Conservation (phyloP, 2,113 vertebrate species). For the Cyanoliseus patagonus region DNA sequence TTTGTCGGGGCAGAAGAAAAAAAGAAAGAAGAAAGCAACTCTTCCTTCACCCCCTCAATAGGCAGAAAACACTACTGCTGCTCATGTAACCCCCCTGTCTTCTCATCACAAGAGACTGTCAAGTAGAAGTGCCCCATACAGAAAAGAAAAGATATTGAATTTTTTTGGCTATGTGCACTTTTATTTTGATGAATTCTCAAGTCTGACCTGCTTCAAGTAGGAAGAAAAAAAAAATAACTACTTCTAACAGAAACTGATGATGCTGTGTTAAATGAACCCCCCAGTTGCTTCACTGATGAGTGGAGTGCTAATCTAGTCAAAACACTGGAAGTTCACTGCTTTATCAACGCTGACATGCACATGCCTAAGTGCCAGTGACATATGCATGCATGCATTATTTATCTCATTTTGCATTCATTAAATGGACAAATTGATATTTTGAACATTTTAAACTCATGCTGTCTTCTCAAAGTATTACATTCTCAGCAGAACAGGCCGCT, state of each 20-base stretch:
- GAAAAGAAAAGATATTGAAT: neutral
- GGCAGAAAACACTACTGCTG: neutral
- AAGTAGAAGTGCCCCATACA: neutral
- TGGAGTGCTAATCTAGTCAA: neutral
- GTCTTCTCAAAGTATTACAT: neutral
- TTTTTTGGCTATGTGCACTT: neutral
- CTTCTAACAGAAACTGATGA: neutral
- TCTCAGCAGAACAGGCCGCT: neutral
- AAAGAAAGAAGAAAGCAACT: neutral
- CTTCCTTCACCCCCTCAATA: neutral
- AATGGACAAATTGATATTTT: conserved; percentile 32
- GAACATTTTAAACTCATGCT: neutral
- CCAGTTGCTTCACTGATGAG: neutral
- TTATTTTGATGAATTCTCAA: neutral
- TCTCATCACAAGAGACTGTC: neutral
- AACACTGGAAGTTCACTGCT: neutral
- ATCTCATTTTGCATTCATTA: conserved; percentile 47
- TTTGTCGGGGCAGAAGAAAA: neutral
- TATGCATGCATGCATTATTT: conserved; percentile 36
- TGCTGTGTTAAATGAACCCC: neutral
- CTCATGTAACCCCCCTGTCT: neutral
- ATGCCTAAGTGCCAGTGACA: conserved; percentile 45
- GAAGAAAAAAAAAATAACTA: neutral
- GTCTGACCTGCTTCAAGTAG: neutral
- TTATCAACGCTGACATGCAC: conserved; percentile 20